Evolutionary conservation across 2,797 vertebrate species (phyloP), one percentile per base, ranked within the genome.

Genomic region (Bufotes viridis): DNA sequence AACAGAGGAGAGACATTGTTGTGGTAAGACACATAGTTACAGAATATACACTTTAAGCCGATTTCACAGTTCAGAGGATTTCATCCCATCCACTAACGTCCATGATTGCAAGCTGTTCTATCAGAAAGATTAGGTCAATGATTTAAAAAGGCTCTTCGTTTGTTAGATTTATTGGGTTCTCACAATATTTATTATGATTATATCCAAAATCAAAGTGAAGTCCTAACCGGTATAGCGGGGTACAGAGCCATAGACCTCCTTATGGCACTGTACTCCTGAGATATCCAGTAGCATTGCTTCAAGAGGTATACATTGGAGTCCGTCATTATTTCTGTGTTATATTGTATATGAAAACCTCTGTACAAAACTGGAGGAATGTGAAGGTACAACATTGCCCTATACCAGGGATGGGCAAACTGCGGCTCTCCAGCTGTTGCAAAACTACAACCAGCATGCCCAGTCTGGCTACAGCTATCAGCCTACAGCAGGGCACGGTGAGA

Each of bases 1-100:
- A 83, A 83, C 65, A 55, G 67, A 57, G 67, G 20, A 57, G 18
- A 20, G 57, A 80, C 78, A 80, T 80, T 80, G 78, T 80, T 80
- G 61, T 34, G 78, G 78, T 34, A 57, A 55, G 22, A 78, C 51
- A 26, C 53, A 55, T 42, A 72, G 69, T 42, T 51, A 49, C 72
- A 22, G 3, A 75, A 8, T 51, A 22, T 22, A 75, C 51, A 75
- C 34, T 49, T 75, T 65, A n/a, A 24, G 24, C 24, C 22, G 63
- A 24, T 24, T n/a, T 24, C 55, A 65, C 14, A 6, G 42, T 51
- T 49, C 34, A 75, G 34, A 51, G 17, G 72, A 20, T 75, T 75
- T 51, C 1, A 49, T 51, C 42, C 26, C 72, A 49, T 51, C 72
- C 72, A 22, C 18, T 75, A 51, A 75, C 72, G 42, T 42, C 34